Base-by-base conservation (phyloP, 2,888 invertebrate species). In the Ichneumoninae sp. region DNA sequence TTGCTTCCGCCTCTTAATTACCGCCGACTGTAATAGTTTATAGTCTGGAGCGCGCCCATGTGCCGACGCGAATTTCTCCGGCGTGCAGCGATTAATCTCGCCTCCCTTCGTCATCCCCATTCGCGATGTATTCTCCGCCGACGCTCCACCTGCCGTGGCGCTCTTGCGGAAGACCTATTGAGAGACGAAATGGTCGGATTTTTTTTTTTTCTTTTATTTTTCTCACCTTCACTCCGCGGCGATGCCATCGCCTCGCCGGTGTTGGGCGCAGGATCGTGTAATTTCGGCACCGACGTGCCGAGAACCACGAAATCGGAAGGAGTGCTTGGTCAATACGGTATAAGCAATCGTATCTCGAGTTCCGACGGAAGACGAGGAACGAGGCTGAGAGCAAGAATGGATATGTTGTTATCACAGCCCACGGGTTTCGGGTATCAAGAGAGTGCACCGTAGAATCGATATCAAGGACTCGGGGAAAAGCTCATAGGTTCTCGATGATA, bases 1-100 rank as follows among this genome's bases (percentile, higher is more conserved):
- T 83, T 78, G 60, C 83, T 78, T 78, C 78, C 78, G 69, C 63
- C 69, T 78, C 78, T 83, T 78, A 78, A 83, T 83, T 78, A 78
- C 83, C 74, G 69, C 69, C 78, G 69, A 50, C 63, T 71, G 54
- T 77, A 50, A 66, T 71, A 71, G 44, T 74, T 40, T 71, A 36
- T 60, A 30, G 52, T 57, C 10, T 22, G 40, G 66, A 71, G 75
- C 40, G 68, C 16, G 70, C 68, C 50, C 71, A 57, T 74, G 70
- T 80, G 71, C 74, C 69, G 54, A 71, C 76, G 71, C 74, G 63
- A 81, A 70, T 81, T 68, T 68, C 73, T 74, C 69, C 50, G 69
- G 74, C 54, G 74, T 74, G 81, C 63, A 81, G 74, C 81, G 74
- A 83, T 84, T 84, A 81, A 84, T 84, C 78, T 26, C 74, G 47